A percentile compares a stretch with the other conserved stretches of the same genome.
Conservation (phyloP, 1,140 invertebrate species). For the Drosophila tani region DNA sequence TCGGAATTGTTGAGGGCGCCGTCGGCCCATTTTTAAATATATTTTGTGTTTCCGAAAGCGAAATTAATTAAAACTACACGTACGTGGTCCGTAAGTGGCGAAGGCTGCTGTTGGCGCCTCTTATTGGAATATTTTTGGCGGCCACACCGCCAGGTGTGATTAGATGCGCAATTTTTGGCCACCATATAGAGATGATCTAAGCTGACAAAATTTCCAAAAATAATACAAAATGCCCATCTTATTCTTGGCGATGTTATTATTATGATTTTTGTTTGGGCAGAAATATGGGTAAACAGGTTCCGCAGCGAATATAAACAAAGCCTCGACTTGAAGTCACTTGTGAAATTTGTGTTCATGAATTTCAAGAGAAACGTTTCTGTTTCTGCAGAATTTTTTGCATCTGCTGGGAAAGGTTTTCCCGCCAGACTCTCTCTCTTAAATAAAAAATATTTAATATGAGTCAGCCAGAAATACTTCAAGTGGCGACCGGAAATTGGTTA, state of each 20-base stretch:
- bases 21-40: slow-evolving; percentile 30
- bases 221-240: slow-evolving; percentile 37
- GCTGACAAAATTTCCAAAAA: slow-evolving; percentile 50
- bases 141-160: slow-evolving; percentile 60
- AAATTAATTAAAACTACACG: slow-evolving; percentile 81
- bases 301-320: slow-evolving; percentile 41
- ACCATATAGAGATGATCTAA: slow-evolving; percentile 61
- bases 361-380: slow-evolving; percentile 33
- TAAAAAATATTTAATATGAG: slow-evolving; percentile 47
- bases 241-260: slow-evolving; percentile 44
- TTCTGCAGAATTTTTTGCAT: slow-evolving; percentile 54
- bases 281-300: slow-evolving; percentile 58
- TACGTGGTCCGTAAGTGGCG: slow-evolving; percentile 47
- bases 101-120: slow-evolving; percentile 50
- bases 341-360: slow-evolving; percentile 35
- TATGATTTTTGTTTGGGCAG: slow-evolving; percentile 43
- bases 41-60: slow-evolving; percentile 55
- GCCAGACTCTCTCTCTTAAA: slow-evolving; percentile 13
- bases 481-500: slow-evolving; percentile 61
- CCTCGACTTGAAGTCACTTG: slow-evolving; percentile 6
- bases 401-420: slow-evolving; percentile 19
- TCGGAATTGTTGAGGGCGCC: slow-evolving; percentile 39
- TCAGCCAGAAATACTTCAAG: slow-evolving; percentile 49
- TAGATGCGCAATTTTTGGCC: slow-evolving; percentile 66
- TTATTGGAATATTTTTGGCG: slow-evolving; percentile 57